Percentiles rank a stretch among this genome's conserved stretches.
Conservation (phyloP, 2,113 vertebrate genomes). For the Phainopepla nitens region DNA sequence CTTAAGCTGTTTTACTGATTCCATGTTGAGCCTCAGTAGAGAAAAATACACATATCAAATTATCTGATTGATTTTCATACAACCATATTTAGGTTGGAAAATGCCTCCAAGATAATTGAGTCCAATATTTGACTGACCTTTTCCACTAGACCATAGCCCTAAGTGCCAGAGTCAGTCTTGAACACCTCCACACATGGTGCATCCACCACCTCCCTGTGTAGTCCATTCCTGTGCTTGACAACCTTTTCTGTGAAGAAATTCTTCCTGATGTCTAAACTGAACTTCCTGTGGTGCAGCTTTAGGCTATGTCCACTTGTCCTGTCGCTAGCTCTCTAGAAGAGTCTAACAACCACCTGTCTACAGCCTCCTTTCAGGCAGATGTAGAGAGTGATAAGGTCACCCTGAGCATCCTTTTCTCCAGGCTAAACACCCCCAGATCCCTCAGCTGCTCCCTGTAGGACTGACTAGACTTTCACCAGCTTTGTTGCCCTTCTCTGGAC, state of each 20-base stretch:
- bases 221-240: neutral
- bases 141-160: neutral
- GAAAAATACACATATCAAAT: neutral
- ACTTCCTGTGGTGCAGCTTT: neutral
- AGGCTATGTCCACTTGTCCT: neutral
- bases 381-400: no score
- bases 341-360: no score
- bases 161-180: neutral
- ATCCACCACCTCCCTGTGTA: neutral
- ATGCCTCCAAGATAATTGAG: neutral
- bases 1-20: neutral
- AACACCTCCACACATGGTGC: neutral
- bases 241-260: neutral
- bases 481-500: neutral
- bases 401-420: neutral
- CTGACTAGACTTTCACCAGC: neutral
- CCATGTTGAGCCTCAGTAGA: neutral
- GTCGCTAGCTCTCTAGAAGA: rapidly evolving
- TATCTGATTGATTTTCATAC: neutral
- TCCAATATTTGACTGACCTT: neutral
- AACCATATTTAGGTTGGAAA: neutral
- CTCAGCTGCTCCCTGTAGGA: neutral
- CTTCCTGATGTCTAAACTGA: neutral
- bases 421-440: neutral
- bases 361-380: neutral